Evolutionary conservation across 30 jellyfish, hydroid and myxozoan genomes (phyloP).

Genomic region (Aurelia sp.): DNA sequence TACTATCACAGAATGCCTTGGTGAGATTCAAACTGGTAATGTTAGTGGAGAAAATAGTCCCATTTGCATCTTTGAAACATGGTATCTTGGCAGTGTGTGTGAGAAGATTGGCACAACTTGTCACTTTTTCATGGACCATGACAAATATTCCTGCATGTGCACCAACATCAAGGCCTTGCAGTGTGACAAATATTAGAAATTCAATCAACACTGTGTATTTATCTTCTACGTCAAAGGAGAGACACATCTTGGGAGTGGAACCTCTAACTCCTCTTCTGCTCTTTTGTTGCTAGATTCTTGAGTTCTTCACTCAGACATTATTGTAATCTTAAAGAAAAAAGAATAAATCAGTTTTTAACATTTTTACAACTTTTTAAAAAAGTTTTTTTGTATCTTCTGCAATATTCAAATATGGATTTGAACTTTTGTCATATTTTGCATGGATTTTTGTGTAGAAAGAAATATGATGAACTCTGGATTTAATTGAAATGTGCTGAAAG

Average conservation of each 20-base stretch:
- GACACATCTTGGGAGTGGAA: constrained; percentile 59
- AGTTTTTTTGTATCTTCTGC: no score
- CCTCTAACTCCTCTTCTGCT: no score
- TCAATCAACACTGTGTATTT: constrained; percentile 84
- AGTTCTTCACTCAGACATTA: no score
- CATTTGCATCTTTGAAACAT: constrained; percentile 57
- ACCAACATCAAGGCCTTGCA: constrained; percentile 88
- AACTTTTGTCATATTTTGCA: no score
- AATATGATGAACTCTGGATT: no score
- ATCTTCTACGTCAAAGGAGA: constrained; percentile 82
- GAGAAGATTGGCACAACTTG: constrained; percentile 44
- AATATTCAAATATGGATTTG: no score
- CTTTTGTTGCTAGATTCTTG: no score
- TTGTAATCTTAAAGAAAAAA: no score
- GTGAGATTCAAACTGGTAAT: constrained; percentile 49
- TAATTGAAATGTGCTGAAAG: no score
- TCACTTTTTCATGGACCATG: constrained; percentile 44
- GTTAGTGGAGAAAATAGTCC: constrained; percentile 32
- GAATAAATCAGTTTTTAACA: no score
- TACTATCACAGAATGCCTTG: constrained; percentile 19
- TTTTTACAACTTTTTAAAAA: no score
- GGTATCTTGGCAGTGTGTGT: constrained; percentile 26
- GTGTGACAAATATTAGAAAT: constrained; percentile 72
- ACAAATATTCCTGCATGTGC: constrained; percentile 85
- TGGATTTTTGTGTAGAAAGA: no score